Evolutionary conservation across 2,888 invertebrate genomes (phyloP), one percentile per base, ranked within the genome.

Genomic region (Gibbula magus): DNA sequence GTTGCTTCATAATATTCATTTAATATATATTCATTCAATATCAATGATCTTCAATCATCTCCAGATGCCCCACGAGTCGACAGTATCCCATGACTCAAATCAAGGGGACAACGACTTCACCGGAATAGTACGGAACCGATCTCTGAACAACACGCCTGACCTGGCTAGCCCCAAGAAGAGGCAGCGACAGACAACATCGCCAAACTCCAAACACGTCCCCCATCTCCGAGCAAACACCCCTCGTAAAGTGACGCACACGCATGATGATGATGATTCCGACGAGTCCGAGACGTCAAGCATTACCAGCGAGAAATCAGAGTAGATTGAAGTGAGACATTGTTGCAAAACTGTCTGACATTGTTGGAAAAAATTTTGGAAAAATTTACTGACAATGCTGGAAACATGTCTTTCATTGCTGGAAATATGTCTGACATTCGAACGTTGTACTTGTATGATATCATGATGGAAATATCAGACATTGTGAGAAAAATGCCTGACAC

Each of bases 31-130:
- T 20, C n/a, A 25, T 18, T 16, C 5, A 20, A 56, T 35, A 56
- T 18, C 18, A n/a, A n/a, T n/a, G n/a, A n/a, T n/a, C n/a, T 74
- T 75, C 2, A 20, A 25, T 5, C 25, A 8, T 52, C 67, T 79
- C 5, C 86, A 95, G 95, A 96, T 99, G 96, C 98, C 99, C 2
- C 99, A 99, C 93, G 99, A 99, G 94, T 97, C 98, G 53, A 99
- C 99, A 0, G 99, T 99, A 2, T 97, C 98, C 22, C 99, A 99
- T 93, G 97, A 98, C 91, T 90, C 91, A 52, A 73, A 74, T 8
- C 45, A 83, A 61, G 82, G 13, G 1, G 75, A 20, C 10, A 16
- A 22, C 13, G 39, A 39, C 29, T 70, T 74, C 29, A 74, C 78
- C 4, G 74, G 77, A 10, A 74, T 80, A 5, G 74, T 80, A 2